These are phyloP conservation scores for Gallinago undulata DNA, from an alignment of 2,113 vertebrate species.

Conservation along the genomic window DNA sequence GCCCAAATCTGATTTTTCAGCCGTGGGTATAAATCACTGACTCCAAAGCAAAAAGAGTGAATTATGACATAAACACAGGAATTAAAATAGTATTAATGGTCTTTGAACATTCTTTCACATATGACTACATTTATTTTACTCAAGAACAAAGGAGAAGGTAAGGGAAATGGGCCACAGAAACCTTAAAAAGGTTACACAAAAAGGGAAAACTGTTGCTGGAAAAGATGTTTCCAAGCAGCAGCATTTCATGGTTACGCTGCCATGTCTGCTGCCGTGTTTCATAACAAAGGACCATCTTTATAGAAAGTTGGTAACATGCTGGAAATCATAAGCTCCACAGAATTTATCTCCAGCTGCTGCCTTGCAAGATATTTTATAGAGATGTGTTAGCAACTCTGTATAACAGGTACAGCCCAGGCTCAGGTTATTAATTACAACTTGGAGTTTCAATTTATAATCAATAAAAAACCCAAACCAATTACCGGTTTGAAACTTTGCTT, in stretches of 20 bases:
- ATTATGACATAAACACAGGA: background rate
- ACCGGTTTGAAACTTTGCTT: background rate
- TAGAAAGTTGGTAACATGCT: background rate
- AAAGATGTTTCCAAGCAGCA: background rate
- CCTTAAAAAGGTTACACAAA: background rate
- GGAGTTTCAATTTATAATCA: conserved; percentile 40
- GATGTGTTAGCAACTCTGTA: background rate
- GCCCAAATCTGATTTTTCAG: background rate
- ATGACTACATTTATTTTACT: background rate
- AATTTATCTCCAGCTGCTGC: conserved; percentile 22
- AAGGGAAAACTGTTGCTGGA: background rate
- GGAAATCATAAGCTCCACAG: conserved; percentile 4
- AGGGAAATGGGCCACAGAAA: background rate
- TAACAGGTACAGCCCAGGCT: background rate
- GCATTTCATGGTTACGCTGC: background rate
- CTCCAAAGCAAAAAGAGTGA: background rate
- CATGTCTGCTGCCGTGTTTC: background rate
- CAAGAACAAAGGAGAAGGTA: background rate
- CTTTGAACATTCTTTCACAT: background rate
- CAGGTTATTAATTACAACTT: conserved; percentile 37
- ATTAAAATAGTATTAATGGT: background rate
- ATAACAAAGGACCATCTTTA: background rate
- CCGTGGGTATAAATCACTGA: background rate
- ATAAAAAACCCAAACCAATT: conserved; percentile 40
- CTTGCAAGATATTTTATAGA: conserved; percentile 33